Evolutionary conservation across 2,797 vertebrate genomes (phyloP).

Genomic region (Tokudaia muenninki): DNA sequence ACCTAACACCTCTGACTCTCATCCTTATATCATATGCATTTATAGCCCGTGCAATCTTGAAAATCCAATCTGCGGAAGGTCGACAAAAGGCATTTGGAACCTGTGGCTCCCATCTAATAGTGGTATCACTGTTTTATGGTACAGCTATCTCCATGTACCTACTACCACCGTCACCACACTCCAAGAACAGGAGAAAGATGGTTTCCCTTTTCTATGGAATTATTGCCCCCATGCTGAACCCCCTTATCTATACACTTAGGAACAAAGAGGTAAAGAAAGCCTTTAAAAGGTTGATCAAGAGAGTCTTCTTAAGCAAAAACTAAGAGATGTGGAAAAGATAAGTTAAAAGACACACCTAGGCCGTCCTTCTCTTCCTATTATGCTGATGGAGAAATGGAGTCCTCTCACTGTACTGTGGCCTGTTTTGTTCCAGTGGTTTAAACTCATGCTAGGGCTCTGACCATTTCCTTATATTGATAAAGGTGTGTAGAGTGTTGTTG

Average conservation of each 20-base stretch:
- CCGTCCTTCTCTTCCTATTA: not conserved
- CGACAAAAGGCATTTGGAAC: constrained; percentile 76
- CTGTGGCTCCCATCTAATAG: constrained; percentile 72
- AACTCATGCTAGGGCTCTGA: not conserved
- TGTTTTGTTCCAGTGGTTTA: not conserved
- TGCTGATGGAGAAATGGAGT: not conserved
- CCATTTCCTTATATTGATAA: not conserved
- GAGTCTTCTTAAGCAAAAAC: constrained; percentile 1
- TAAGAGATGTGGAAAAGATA: not conserved
- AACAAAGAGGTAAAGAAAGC: constrained; percentile 75
- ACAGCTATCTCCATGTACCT: constrained; percentile 69
- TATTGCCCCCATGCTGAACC: constrained; percentile 68
- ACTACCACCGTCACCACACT: constrained; percentile 16
- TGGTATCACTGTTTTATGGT: constrained; percentile 73
- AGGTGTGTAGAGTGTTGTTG: not conserved
- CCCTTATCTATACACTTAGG: constrained; percentile 70
- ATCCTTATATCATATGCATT: constrained; percentile 49
- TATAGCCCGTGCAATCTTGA: constrained; percentile 61
- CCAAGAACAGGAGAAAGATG: constrained; percentile 51
- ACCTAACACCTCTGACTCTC: constrained; percentile 46
- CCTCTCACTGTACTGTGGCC: not conserved
- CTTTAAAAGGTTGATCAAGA: constrained; percentile 39
- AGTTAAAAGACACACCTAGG: too few species aligned
- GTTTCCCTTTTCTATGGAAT: constrained; percentile 74
- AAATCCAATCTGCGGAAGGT: constrained; percentile 59